Evolutionary conservation across 2,113 vertebrate genomes (phyloP), one percentile per base, ranked within the genome.

Genomic region (Casuarius casuarius): DNA sequence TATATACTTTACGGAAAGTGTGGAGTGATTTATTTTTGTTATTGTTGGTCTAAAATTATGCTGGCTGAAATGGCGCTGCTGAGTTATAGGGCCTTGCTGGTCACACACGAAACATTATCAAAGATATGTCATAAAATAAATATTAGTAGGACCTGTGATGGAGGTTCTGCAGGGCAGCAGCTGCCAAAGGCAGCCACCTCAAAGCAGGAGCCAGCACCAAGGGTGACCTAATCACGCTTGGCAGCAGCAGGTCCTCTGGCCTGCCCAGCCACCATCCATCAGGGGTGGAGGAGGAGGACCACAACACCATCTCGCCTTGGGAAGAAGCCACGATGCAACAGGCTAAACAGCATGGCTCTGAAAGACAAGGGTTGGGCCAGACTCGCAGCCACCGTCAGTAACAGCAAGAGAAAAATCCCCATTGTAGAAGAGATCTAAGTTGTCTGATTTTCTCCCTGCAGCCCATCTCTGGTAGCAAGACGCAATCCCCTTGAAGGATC

Each of bases 11-110:
- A 84, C 0, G 3, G 86, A 82, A 92, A 95, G 97, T 46, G 95
- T 33, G 91, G 81, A 95, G 94, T 94, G 97, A 97, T 97, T 97
- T 97, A 97, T 94, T 96, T 90, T 59, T 97, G 97, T 97, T 97
- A 90, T 95, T 89, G 93, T 95, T 97, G 97, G 95, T 96, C 93
- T 91, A 68, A 68, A 68, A 38, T 84, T 56, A 82, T 73, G 89
- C 73, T 1, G 21, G 80, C 91, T 89, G 90, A 87, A 95, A 65
- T 20, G 6, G 92, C 3, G 9, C 71, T 35, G 77, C 90, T 44
- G 95, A 84, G 81, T 31, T 87, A 51, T 7, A 3, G 81, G 73
- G 58, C 19, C 84, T n/a, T 5, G 35, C 89, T 42, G 76, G 84
- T 95, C 94, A 49, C 94, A 68, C 73, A 67, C 5, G 1, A 13